Evolutionary conservation across 2,113 vertebrate genomes (phyloP), one percentile per base, ranked within the genome.

Genomic region (Lepisosteus oculatus): DNA sequence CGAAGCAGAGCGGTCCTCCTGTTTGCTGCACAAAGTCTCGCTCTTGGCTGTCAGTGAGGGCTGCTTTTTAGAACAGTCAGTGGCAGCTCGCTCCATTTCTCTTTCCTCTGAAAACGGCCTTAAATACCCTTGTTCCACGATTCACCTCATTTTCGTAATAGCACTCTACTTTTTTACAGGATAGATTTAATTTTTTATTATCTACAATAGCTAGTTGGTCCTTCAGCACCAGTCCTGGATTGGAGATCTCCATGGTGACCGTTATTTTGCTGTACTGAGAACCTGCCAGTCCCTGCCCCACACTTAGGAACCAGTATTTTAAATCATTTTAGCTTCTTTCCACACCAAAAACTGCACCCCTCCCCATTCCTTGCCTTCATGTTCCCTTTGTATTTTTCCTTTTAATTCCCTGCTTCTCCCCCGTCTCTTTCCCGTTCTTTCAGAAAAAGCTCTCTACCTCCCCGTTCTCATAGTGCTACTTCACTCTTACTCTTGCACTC

Each of bases 11-110:
- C 80, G 80, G 72, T 62, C 72, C 77, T 81, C 78, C 85, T 78
- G 79, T 77, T 65, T 81, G 76, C 75, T 75, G 70, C 81, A 77
- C 81, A 77, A 80, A 77, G 63, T 66, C 7, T 13, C 29, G 42
- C 56, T 55, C 4, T 47, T 15, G 73, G 65, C 66, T 77, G 72
- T 70, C 55, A 76, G 76, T 76, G 76, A 69, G 76, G 11, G 3
- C 57, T 14, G 72, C 77, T 68, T 81, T 83, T 81, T 80, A 82
- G 77, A 85, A 84, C 64, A 84, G 77, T 91, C 81, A 79, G 70
- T 77, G 76, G 72, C 81, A 82, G 71, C 79, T 78, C 77, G 73
- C n/a, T 69, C 59, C 63, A 65, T 74, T 72, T 76, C 79, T 47
- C 71, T 74, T 69, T 78, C 72, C 68, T 72, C 61, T 12, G 15